Conservation (phyloP, 2,797 vertebrate species). For the Spondyliosoma cantharus region DNA sequence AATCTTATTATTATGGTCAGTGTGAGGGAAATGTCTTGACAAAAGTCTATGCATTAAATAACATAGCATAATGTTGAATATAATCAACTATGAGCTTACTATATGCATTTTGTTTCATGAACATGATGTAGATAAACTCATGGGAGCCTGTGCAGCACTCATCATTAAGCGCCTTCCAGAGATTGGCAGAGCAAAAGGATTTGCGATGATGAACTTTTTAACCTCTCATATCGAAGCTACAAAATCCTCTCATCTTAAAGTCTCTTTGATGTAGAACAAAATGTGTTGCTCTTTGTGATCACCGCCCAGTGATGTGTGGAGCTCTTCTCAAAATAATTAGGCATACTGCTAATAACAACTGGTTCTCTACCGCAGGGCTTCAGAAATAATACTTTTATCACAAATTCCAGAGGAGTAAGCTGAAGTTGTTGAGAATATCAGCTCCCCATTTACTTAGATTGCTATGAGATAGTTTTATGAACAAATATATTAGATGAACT, state of each 20-base stretch:
- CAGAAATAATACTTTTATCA: slow-evolving; percentile 41
- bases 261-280: slow-evolving; percentile 40
- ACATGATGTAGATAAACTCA: slow-evolving; percentile 1
- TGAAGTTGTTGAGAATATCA: slow-evolving; percentile 20
- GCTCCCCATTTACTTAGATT: not conserved
- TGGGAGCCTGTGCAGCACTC: slow-evolving; percentile 1
- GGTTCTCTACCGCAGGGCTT: slow-evolving; percentile 33
- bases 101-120: not conserved
- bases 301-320: slow-evolving; percentile 21
- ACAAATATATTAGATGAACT: not conserved
- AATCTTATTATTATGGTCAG: not conserved
- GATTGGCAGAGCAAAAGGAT: slow-evolving; percentile 8
- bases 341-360: slow-evolving; percentile 30
- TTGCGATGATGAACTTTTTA: slow-evolving; percentile 38
- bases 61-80: not conserved
- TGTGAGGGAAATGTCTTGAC: not conserved
- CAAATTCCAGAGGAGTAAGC: slow-evolving; percentile 20
- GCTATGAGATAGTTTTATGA: slow-evolving; percentile 14
- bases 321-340: slow-evolving; percentile 53
- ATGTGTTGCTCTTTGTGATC: slow-evolving; percentile 50
- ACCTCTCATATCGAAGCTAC: slow-evolving; percentile 8
- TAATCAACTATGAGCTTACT: slow-evolving; percentile 1
- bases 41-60: not conserved
- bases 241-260: slow-evolving; percentile 33
- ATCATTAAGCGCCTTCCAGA: slow-evolving; percentile 6